Evolutionary conservation across 2,888 invertebrate species (phyloP).

Genomic region (Ernsta delagoae): DNA sequence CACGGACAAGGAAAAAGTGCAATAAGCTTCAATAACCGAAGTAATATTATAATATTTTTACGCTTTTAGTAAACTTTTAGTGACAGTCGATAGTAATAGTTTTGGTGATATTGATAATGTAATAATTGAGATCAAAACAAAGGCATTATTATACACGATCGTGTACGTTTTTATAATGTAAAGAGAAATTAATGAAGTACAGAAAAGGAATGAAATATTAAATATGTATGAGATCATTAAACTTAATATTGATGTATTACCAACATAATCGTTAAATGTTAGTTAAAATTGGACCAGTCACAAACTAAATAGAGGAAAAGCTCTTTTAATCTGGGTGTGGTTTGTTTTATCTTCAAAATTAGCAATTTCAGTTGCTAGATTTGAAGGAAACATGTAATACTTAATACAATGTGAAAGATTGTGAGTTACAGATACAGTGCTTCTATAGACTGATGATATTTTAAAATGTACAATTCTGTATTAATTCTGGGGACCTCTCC

Average conservation of each 20-base stretch:
- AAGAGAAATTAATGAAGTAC: neutral
- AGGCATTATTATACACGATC: neutral
- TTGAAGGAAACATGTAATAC: neutral
- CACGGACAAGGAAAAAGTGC: slow-evolving; percentile 69
- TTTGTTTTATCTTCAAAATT: neutral
- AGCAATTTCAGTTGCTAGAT: neutral
- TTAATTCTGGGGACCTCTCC: neutral
- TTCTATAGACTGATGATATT: slow-evolving; percentile 25
- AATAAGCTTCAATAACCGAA: slow-evolving; percentile 52
- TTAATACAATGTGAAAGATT: neutral
- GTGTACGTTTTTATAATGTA: neutral
- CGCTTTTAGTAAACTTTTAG: slow-evolving; percentile 33
- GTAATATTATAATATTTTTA: slow-evolving; percentile 29
- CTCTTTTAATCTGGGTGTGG: neutral
- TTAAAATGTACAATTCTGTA: slow-evolving; percentile 27
- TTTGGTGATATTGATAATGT: slow-evolving; percentile 17
- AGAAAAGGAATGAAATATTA: neutral
- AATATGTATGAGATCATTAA: too few relatives aligned
- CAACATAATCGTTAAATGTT: neutral
- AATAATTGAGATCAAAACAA: neutral
- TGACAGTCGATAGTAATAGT: slow-evolving; percentile 18
- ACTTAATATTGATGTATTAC: too few relatives aligned
- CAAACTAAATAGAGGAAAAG: neutral
- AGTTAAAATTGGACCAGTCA: neutral
- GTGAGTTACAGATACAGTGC: slow-evolving; percentile 3